Evolutionary conservation across 2,113 vertebrate genomes (phyloP), one percentile per base, ranked within the genome.

Genomic region (Hyaena hyaena): DNA sequence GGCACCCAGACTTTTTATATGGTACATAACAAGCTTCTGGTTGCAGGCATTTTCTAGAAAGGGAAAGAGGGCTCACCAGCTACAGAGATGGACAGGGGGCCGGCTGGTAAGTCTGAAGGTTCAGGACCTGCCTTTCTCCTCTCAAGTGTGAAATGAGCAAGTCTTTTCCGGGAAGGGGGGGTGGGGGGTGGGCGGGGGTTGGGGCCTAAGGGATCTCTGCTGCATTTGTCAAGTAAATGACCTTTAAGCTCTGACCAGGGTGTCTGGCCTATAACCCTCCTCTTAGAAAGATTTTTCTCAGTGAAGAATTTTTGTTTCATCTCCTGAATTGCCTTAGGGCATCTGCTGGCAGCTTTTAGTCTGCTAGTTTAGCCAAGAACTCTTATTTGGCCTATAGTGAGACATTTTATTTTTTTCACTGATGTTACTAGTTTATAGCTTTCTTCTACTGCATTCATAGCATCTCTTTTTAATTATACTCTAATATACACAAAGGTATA

Each of bases 281-380:
- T 84, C 50, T 95, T 74, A 61, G n/a, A 90, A 88, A 81, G 50
- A 48, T 82, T 97, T 87, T 89, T 90, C 93, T 93, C 76, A 66
- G 76, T 26, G 24, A 84, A 94, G 65, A 87, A 88, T 19, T 53
- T 69, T 9, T 76, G 65, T 98, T 97, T 97, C 94, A 97, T 97
- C 90, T 95, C 28, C 14, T 80, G 58, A 90, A 87, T 81, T 81
- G 92, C 97, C 94, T 35, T 3, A 55, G 50, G 96, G 76, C 61
- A 69, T 86, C 87, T 85, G 90, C 83, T 55, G 45, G 96, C 92
- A 95, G 69, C 48, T 94, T 80, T 97, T 74, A 77, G 58, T 90
- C 33, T 63, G 6, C 28, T 43, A 23, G 19, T 58, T 93, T 50
- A 66, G 76, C 76, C 76, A 96, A 81, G 71, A 69, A 82, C 35